Base-by-base conservation (phyloP, 1,140 invertebrate genomes). In the Mercenaria mercenaria region DNA sequence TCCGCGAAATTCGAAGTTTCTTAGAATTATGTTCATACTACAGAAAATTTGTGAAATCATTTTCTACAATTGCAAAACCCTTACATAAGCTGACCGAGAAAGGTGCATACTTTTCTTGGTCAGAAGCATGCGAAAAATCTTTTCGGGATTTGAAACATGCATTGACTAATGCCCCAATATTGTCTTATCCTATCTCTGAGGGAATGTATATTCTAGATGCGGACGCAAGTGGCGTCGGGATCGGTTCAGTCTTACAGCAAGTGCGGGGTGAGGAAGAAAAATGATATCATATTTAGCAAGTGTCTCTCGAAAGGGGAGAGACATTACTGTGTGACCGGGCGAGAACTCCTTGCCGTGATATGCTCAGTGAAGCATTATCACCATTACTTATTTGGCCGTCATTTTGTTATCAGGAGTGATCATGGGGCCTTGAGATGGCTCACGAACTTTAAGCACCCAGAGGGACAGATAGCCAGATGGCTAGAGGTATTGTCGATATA, bases 1-100 rank as follows among this genome's bases (percentile, higher is more conserved):
- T 72, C 4, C 32, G 23, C 3, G 32, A 72, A 34, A 11, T 72
- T 0, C 84, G 95, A 64, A 37, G 93, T 29, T 96, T 97, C 89
- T 41, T 96, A 2, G 96, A 96, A 0, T 77, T 96, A 23, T 84
- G 95, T 72, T 94, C 94, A 84, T 96, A 95, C 83, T 94, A 95
- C 85, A 72, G 67, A 72, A 34, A 41, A 34, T 72, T 72, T 37
- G 67, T 72, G 3, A 41, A 37, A 37, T 37, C 4, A 4, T 72
- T 72, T 72, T 34, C 67, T 6, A 18, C 32, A 20, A 72, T 72
- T 23, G 67, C 67, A 6, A 72, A 18, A 72, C 67, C 32, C 3
- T n/a, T 59, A 8, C 8, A 59, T 13, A 59, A 59, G 56, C 10
- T 59, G 56, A 59, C n/a, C 11, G 61, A 74, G n/a, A n/a, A n/a